Conservation (phyloP, 2,888 invertebrate genomes). For the Lasioglossum figueresi region DNA sequence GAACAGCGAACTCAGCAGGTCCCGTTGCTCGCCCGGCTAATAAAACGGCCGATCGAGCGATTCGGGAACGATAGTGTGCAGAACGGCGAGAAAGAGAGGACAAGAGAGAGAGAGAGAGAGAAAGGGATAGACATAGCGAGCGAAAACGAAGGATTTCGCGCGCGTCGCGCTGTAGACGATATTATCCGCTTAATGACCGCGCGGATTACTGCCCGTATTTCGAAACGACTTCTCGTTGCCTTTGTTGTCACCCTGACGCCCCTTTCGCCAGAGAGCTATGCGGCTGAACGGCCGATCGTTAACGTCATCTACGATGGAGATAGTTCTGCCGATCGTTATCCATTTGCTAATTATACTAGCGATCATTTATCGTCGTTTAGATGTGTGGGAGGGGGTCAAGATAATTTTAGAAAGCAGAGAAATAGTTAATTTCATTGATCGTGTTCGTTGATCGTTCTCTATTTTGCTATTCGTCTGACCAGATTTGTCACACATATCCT, state of each 20-base stretch:
- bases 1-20: slow-evolving; percentile 27
- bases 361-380: background rate
- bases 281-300: slow-evolving; percentile 4
- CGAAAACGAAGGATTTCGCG: slow-evolving; percentile 34
- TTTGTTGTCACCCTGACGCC: background rate
- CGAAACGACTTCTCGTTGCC: slow-evolving; percentile 38
- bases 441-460: background rate
- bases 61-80: background rate
- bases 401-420: background rate
- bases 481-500: background rate
- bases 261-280: background rate
- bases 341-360: background rate
- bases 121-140: background rate
- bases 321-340: background rate
- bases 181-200: slow-evolving; percentile 50
- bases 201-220: slow-evolving; percentile 45
- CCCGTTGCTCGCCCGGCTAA: slow-evolving; percentile 7
- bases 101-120: background rate
- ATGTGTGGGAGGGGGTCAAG: background rate
- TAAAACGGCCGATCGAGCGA: slow-evolving; percentile 11
- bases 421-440: background rate
- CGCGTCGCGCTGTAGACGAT: slow-evolving; percentile 15
- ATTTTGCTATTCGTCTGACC: background rate
- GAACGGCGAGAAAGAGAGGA: background rate
- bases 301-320: background rate